Evolutionary conservation across 2,113 vertebrate genomes (phyloP).

Genomic region (Phaetusa simplex): DNA sequence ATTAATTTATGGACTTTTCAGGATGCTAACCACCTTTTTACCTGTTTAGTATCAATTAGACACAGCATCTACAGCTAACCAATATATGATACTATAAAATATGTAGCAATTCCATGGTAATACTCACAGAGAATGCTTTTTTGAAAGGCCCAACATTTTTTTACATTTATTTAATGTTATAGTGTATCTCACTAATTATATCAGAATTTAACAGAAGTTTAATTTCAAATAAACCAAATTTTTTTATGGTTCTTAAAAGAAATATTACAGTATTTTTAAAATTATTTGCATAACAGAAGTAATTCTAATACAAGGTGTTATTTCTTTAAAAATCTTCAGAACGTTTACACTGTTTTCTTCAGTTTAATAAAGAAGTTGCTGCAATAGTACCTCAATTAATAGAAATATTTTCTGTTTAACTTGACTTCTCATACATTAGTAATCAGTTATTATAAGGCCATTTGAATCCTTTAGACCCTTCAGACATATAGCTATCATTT

Average conservation of each 20-base stretch:
- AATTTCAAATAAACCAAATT: neutral
- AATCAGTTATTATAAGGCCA: neutral
- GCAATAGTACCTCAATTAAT: neutral
- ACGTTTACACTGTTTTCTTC: neutral
- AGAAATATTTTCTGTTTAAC: neutral
- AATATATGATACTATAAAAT: neutral
- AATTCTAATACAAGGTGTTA: fast-evolving
- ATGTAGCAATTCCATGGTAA: neutral
- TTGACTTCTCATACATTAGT: neutral
- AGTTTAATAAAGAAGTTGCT: neutral
- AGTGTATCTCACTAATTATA: neutral
- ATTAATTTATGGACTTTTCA: neutral
- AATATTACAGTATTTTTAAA: neutral
- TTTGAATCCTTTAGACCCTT: neutral
- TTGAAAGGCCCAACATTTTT: neutral
- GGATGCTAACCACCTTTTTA: neutral
- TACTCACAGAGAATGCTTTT: neutral
- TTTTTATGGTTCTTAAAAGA: neutral
- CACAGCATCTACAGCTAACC: neutral
- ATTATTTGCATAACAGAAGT: neutral
- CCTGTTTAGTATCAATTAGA: neutral
- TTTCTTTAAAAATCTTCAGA: neutral
- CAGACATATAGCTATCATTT: neutral
- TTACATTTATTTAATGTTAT: neutral
- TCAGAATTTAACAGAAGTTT: neutral